Conservation (phyloP, 1,140 invertebrate species). For the Trichomalopsis sarcophagae region DNA sequence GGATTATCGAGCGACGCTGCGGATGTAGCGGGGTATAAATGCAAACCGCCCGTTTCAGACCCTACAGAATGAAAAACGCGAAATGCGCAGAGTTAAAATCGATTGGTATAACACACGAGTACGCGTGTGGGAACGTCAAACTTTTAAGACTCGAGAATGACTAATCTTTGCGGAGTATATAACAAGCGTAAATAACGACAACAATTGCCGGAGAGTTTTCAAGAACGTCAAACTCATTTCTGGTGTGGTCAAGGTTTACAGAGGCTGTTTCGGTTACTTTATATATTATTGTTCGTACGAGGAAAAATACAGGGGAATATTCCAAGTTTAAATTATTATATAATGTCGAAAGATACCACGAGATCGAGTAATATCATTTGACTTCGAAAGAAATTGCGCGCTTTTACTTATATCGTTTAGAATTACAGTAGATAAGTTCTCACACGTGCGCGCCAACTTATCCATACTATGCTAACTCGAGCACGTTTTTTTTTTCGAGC, state of each 20-base stretch:
- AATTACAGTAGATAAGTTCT: too few relatives aligned
- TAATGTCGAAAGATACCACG: too few relatives aligned
- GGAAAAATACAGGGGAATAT: not conserved
- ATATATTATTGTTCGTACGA: not conserved
- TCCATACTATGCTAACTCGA: too few relatives aligned
- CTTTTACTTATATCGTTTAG: too few relatives aligned
- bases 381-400: too few relatives aligned
- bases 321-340: too few relatives aligned
- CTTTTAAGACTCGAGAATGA: too few relatives aligned
- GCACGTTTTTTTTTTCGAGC: too few relatives aligned
- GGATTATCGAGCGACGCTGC: conserved; percentile 15
- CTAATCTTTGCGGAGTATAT: not conserved
- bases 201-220: not conserved
- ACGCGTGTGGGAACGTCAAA: not conserved
- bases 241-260: not conserved
- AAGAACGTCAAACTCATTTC: not conserved
- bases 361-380: too few relatives aligned
- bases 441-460: too few relatives aligned
- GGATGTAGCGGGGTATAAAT: not conserved
- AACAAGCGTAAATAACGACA: not conserved
- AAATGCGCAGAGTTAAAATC: not conserved
- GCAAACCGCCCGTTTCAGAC: too few relatives aligned
- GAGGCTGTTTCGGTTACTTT: not conserved
- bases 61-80: too few relatives aligned
- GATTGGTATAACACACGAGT: not conserved